phyloP scores from a whole-genome alignment of 1,140 invertebrate species.

The Lepidotrigona ventralis region DNA sequence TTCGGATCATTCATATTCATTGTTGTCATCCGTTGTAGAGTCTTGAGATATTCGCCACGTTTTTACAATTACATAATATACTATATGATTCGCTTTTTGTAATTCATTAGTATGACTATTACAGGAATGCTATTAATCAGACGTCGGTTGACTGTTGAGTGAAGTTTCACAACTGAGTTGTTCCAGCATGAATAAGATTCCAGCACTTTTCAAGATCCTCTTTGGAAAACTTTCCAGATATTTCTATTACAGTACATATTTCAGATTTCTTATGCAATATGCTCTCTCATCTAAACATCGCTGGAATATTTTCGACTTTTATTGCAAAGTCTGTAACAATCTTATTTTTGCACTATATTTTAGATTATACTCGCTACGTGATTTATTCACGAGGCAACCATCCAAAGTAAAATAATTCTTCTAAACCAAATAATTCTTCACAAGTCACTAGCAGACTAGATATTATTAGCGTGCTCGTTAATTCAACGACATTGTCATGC shows the following conservation, averaged over 20 bases:
- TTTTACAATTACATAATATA: constrained; percentile 27
- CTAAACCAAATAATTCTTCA: constrained; percentile 6
- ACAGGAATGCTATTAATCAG: not conserved
- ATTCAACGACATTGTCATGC: not conserved
- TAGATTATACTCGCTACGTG: too few relatives aligned
- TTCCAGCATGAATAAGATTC: too few relatives aligned
- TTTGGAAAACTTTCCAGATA: too few relatives aligned
- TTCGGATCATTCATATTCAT: constrained; percentile 27
- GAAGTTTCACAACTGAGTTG: not conserved
- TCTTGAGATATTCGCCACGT: not conserved
- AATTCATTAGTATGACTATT: not conserved
- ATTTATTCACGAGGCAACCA: not conserved
- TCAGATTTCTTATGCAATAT: not conserved
- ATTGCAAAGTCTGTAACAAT: not conserved
- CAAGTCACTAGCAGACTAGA: not conserved
- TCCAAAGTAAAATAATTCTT: constrained; percentile 17
- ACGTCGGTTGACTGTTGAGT: not conserved
- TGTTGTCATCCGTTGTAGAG: constrained; percentile 5
- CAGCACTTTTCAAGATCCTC: not conserved
- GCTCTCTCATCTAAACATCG: not conserved
- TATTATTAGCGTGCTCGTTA: constrained; percentile 4
- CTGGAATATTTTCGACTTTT: not conserved
- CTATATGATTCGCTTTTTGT: too few relatives aligned
- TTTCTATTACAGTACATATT: not conserved
- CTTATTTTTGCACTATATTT: not conserved